These are phyloP conservation scores for Sphenopsis melanotis DNA, from an alignment of 2,797 vertebrate species.

Conservation along the genomic window DNA sequence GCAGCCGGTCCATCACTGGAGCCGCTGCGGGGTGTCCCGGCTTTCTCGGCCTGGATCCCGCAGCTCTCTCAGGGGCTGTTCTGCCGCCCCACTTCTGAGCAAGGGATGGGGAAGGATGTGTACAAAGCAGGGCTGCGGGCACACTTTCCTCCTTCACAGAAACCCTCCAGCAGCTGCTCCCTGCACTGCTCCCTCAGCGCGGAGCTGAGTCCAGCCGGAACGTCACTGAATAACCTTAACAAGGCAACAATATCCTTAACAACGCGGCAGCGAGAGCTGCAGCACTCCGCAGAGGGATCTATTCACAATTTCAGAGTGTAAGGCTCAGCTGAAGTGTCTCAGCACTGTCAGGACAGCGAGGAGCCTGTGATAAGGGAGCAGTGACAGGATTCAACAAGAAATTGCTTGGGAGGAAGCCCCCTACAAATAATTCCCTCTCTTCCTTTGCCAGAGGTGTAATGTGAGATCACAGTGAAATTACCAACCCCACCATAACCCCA, in stretches of 20 bases:
- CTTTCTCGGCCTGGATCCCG: background rate
- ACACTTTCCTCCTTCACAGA: background rate
- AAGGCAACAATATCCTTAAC: too few relatives aligned
- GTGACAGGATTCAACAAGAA: background rate
- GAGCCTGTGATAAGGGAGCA: background rate
- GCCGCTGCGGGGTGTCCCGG: fast-evolving
- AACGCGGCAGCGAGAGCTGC: background rate
- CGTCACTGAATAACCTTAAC: fast-evolving
- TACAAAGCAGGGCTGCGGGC: background rate
- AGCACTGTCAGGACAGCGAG: background rate
- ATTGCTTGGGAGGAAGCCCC: background rate
- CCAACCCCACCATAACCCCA: background rate
- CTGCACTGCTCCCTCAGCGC: background rate
- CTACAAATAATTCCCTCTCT: background rate
- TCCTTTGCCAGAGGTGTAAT: background rate
- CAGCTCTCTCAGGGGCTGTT: background rate
- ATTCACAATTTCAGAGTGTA: fast-evolving
- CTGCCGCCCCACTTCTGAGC: background rate
- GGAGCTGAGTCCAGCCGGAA: background rate
- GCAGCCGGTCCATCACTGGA: too few relatives aligned
- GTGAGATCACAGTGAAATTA: background rate
- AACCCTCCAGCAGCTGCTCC: background rate
- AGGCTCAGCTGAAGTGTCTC: background rate
- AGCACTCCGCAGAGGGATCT: too few relatives aligned
- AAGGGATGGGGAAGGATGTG: background rate